Percentiles rank a stretch among this genome's conserved stretches.
These are phyloP conservation scores for Magallana ariakensis DNA, from an alignment of 1,140 invertebrate genomes.

Conservation along the genomic window DNA sequence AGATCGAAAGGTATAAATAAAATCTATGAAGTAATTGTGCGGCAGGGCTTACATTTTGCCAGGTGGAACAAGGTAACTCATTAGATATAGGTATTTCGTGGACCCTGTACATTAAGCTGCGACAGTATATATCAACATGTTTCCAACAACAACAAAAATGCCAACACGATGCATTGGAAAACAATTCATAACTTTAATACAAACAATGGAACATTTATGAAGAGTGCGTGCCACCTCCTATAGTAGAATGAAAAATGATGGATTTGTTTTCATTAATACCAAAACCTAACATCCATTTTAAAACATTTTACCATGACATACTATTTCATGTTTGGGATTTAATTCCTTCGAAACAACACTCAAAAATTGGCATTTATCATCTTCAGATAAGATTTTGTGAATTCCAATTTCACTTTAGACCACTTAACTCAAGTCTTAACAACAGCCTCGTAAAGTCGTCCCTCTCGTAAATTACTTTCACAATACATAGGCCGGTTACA, in stretches of 20 bases:
- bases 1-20: not conserved
- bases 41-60: not conserved
- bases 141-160: conserved; percentile 26
- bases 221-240: not conserved
- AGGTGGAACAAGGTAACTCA: not conserved
- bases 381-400: conserved; percentile 23
- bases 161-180: conserved; percentile 7
- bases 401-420: conserved; percentile 36
- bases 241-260: not conserved
- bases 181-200: conserved; percentile 5
- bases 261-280: not conserved
- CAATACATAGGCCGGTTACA: not conserved
- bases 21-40: not conserved
- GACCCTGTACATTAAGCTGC: not conserved
- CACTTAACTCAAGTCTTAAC: conserved; percentile 27
- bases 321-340: not conserved
- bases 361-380: conserved; percentile 32
- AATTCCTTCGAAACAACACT: conserved; percentile 33
- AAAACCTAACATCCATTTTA: conserved; percentile 6
- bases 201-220: not conserved
- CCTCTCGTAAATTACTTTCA: conserved; percentile 6
- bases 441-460: not conserved
- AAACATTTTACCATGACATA: not conserved
- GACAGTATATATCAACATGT: not conserved
- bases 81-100: not conserved